Percentiles rank a stretch among this genome's conserved stretches.
Evolutionary conservation across 2,888 invertebrate species (phyloP).

Genomic region (Drosophila seclusa): DNA sequence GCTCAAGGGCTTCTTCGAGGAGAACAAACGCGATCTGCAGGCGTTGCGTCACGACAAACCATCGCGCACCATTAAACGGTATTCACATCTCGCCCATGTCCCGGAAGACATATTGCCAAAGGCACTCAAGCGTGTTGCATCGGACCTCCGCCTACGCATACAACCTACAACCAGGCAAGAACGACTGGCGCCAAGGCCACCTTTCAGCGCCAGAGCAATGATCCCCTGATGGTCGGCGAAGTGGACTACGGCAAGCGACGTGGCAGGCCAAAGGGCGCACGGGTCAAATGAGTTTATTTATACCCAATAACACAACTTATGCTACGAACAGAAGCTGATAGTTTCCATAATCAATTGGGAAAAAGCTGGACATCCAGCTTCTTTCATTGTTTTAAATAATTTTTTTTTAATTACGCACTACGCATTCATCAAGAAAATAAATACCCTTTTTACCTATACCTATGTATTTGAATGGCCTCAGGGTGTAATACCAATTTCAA

Average conservation of each 20-base stretch:
- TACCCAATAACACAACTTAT: background rate
- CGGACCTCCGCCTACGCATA: background rate
- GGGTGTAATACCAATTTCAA: background rate
- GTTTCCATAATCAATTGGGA: background rate
- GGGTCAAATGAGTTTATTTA: slow-evolving; percentile 24
- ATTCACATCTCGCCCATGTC: slow-evolving; percentile 94
- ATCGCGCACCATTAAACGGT: slow-evolving; percentile 92
- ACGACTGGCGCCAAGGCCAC: slow-evolving; percentile 78
- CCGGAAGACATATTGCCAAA: slow-evolving; percentile 96
- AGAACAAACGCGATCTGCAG: slow-evolving; percentile 94
- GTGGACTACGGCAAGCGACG: slow-evolving; percentile 82
- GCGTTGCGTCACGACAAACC: slow-evolving; percentile 94
- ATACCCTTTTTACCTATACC: background rate
- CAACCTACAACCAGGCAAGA: slow-evolving; percentile 47
- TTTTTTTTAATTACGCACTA: background rate
- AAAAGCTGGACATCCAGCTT: background rate
- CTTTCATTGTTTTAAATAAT: background rate
- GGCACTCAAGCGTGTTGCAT: slow-evolving; percentile 89
- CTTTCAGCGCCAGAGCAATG: slow-evolving; percentile 80
- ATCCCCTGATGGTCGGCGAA: slow-evolving; percentile 83
- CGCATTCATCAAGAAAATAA: background rate
- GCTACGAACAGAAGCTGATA: background rate
- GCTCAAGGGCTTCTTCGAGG: slow-evolving; percentile 96
- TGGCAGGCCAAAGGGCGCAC: slow-evolving; percentile 28
- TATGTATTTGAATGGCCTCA: background rate